Percentiles rank a stretch among this genome's conserved stretches.
Conservation (phyloP, 2,113 vertebrate genomes). For the Brachyhypopomus gauderio region DNA sequence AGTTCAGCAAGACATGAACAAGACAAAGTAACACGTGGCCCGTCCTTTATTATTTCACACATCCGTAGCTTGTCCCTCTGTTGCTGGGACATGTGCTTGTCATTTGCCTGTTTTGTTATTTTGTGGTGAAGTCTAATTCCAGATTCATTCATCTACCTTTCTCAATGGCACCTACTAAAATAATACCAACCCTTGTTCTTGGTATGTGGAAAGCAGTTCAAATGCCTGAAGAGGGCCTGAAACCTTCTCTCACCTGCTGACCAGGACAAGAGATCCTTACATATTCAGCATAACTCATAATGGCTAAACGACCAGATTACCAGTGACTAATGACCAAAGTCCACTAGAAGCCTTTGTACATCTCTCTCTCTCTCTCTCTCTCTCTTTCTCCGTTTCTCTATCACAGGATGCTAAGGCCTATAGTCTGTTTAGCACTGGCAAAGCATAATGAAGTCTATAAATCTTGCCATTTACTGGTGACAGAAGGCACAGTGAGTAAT, state of each 20-base stretch:
- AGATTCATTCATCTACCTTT: conserved; percentile 1
- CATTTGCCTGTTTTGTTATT: background rate
- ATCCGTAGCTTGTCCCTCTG: background rate
- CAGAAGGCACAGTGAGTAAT: conserved; percentile 40
- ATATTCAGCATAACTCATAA: background rate
- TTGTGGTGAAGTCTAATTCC: background rate
- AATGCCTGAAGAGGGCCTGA: background rate
- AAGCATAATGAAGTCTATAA: conserved; percentile 51
- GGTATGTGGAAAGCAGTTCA: background rate
- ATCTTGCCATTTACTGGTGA: conserved; percentile 48
- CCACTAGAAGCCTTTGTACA: background rate
- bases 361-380: background rate
- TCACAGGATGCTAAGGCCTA: background rate
- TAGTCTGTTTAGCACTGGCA: conserved; percentile 36
- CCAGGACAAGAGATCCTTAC: background rate
- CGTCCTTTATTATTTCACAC: background rate
- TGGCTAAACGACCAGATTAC: too few relatives aligned
- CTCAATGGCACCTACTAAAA: background rate
- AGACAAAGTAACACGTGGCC: background rate
- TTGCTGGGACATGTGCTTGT: conserved; percentile 1
- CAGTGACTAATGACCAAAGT: background rate
- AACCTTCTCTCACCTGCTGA: background rate
- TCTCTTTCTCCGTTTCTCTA: background rate
- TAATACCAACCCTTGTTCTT: conserved; percentile 8
- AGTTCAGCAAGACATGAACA: background rate